Percentiles rank a stretch among this genome's conserved stretches.
Evolutionary conservation across 2,113 vertebrate species (phyloP).

Genomic region (Scomber scombrus): DNA sequence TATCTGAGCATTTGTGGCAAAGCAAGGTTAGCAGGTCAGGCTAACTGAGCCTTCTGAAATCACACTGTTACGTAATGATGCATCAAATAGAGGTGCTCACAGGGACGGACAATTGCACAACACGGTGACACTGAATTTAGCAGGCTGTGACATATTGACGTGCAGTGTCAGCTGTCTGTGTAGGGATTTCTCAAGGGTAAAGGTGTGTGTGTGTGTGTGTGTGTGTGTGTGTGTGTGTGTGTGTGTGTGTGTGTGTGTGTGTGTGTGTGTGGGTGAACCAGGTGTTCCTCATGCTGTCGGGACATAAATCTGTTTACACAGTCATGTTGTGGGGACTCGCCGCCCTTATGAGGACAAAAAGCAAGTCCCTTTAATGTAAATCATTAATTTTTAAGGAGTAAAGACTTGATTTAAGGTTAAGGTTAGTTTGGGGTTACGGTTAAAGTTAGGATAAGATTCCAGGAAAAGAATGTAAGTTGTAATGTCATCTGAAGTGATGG

Average conservation of each 20-base stretch:
- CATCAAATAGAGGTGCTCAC: slow-evolving; percentile 16
- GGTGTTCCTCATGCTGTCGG: too few species aligned
- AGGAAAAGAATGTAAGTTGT: too few species aligned
- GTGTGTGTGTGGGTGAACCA: neutral
- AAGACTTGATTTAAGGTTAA: too few species aligned
- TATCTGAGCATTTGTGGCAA: neutral
- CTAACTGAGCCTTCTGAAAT: slow-evolving; percentile 15
- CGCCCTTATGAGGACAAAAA: too few species aligned
- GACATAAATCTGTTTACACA: too few species aligned
- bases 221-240: too few species aligned
- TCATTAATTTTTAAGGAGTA: too few species aligned
- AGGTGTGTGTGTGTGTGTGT: slow-evolving; percentile 21
- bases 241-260: slow-evolving; percentile 1
- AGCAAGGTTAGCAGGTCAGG: slow-evolving; percentile 32
- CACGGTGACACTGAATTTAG: slow-evolving; percentile 34
- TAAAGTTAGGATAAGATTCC: too few species aligned
- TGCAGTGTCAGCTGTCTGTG: slow-evolving; percentile 57
- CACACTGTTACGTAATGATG: slow-evolving; percentile 47
- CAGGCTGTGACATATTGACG: slow-evolving; percentile 42
- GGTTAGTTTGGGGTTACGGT: too few species aligned
- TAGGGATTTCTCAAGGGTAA: slow-evolving; percentile 51
- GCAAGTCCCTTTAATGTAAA: too few species aligned
- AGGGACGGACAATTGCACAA: slow-evolving; percentile 53
- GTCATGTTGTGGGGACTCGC: too few species aligned
- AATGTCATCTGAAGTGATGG: too few species aligned